phyloP scores from a whole-genome alignment of 2,113 vertebrate genomes.

The Lagopus muta region DNA sequence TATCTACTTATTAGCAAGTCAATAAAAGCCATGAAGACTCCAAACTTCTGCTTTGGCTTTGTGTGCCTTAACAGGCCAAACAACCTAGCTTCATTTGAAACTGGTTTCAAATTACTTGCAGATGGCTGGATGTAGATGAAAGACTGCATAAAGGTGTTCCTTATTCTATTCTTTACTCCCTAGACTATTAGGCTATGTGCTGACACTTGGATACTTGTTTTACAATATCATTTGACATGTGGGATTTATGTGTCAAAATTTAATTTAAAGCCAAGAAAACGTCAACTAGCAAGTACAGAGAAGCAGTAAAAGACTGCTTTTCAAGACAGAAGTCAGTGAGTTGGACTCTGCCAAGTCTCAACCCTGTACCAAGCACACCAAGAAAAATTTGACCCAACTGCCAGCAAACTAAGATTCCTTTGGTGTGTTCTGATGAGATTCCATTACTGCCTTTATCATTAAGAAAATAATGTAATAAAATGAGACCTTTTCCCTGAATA shows the following conservation, averaged over 20 bases:
- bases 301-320: constrained; percentile 65
- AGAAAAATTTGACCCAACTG: constrained; percentile 65
- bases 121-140: constrained; percentile 84
- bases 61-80: constrained; percentile 61
- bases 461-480: constrained; percentile 82
- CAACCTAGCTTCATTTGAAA: constrained; percentile 76
- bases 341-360: constrained; percentile 71
- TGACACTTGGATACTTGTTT: constrained; percentile 88
- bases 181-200: constrained; percentile 77
- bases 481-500: constrained; percentile 75
- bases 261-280: constrained; percentile 81
- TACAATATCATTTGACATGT: constrained; percentile 87
- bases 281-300: constrained; percentile 81
- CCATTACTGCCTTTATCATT: constrained; percentile 81
- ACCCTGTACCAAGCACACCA: constrained; percentile 54
- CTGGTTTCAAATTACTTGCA: constrained; percentile 82
- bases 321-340: constrained; percentile 66
- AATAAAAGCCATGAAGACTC: constrained; percentile 72
- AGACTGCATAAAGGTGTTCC: constrained; percentile 78
- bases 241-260: constrained; percentile 84
- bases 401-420: constrained; percentile 74
- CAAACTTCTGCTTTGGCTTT: constrained; percentile 66
- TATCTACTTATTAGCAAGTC: constrained; percentile 76
- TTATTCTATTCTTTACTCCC: constrained; percentile 74
- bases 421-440: constrained; percentile 68